Conservation (phyloP, 1,140 invertebrate species). For the Bradysia coprophila region DNA sequence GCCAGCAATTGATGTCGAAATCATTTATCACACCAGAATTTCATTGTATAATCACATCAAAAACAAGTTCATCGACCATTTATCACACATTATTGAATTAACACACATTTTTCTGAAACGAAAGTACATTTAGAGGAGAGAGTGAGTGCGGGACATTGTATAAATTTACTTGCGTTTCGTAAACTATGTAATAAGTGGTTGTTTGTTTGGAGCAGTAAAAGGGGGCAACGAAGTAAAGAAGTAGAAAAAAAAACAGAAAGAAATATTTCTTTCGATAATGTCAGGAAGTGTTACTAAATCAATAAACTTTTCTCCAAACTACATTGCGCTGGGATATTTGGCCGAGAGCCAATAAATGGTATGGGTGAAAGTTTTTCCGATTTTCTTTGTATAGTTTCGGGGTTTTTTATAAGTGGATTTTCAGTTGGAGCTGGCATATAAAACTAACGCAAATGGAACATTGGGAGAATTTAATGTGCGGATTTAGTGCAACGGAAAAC, state of each 20-base stretch:
- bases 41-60: background rate
- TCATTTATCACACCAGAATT: background rate
- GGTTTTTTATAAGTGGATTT: no score
- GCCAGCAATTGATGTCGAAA: no score
- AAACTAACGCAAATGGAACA: background rate
- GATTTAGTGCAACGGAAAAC: background rate
- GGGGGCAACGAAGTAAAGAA: no score
- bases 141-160: no score
- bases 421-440: no score
- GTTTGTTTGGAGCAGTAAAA: no score
- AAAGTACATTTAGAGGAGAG: no score
- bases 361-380: background rate
- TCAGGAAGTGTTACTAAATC: background rate
- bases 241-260: no score
- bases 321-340: background rate
- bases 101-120: no score
- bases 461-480: background rate
- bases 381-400: no score
- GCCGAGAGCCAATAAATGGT: background rate
- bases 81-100: background rate
- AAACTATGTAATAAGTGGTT: no score
- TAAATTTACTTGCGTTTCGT: no score
- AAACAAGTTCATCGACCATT: background rate
- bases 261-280: background rate
- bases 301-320: background rate